Base-by-base conservation (phyloP, 1,140 invertebrate genomes). In the Eumaeus atala region DNA sequence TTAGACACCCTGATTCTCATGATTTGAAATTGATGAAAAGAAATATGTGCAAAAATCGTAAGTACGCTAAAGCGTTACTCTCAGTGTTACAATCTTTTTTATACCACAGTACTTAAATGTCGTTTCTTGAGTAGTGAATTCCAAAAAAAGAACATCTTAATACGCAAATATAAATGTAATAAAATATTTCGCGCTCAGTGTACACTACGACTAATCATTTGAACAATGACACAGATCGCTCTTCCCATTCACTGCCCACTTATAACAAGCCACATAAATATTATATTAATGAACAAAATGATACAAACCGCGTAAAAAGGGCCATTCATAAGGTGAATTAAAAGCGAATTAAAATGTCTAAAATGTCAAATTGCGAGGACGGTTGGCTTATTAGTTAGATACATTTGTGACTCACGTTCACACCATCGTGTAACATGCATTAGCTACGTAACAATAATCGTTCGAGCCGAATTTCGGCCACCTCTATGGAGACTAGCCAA, bases 261-360 rank as follows among this genome's bases (percentile, higher is more conserved):
- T 66, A 71, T 76, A 81, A 83, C 67, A 69, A 78, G 67, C 62
- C 54, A 50, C 67, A 77, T 74, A 79, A 74, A 73, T 74, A 76
- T 79, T 68, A 76, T 77, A 84, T 80, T 81, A 83, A 83, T 72
- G 77, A 83, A 82, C 72, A 77, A 74, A 84, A 86, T 82, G 71
- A 74, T 77, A 81, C 72, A 82, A 85, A 82, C 69, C 67, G 78
- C 75, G 78, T 84, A 86, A 84, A 84, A 77, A 64, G 68, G 62
- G 72, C 73, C 52, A 85, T 85, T 82, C 78, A 83, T 75, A 75
- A 82, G 56, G 72, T 60, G 67, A 74, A 84, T 86, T 85, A 85
- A 82, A 83, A 76, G 67, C 73, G 67, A 74, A 85, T 85, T 85
- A 85, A 77, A 85, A 76, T 73, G 76, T 84, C 78, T 84, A 68